These are phyloP conservation scores for Polia nebulosa DNA, from an alignment of 2,888 invertebrate species.

Conservation along the genomic window DNA sequence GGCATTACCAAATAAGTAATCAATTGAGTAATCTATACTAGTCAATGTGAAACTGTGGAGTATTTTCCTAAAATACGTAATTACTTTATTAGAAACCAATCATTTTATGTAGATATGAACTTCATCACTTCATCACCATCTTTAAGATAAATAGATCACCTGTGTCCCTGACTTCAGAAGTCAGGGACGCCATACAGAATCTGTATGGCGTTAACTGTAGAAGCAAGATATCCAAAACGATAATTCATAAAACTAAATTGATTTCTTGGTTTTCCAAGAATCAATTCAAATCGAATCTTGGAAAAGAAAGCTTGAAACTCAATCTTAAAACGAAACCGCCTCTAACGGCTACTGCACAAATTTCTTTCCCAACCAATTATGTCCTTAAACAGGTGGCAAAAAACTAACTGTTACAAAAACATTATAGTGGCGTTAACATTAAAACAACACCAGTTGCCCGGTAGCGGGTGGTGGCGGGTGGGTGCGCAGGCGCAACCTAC, in stretches of 20 bases:
- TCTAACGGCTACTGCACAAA: background rate
- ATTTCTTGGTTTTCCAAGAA: background rate
- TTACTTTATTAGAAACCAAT: no score
- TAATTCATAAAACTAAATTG: background rate
- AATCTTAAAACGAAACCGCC: background rate
- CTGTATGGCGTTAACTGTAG: background rate
- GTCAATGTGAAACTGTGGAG: background rate
- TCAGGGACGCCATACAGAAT: no score
- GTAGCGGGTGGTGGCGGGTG: constrained; percentile 3
- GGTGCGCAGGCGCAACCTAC: constrained; percentile 51
- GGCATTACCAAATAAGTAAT: background rate
- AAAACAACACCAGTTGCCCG: constrained; percentile 42
- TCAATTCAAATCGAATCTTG: background rate
- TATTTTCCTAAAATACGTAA: no score
- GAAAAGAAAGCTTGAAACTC: background rate
- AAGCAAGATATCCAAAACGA: background rate
- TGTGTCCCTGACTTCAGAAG: no score
- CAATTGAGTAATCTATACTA: no score
- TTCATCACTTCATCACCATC: no score
- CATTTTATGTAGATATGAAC: no score
- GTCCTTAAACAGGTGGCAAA: constrained; percentile 25
- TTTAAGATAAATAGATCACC: no score
- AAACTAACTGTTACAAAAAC: constrained; percentile 9
- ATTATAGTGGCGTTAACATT: constrained; percentile 24
- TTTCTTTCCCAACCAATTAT: constrained; percentile 27